These are phyloP conservation scores for Nematopogon swammerdamellus DNA, from an alignment of 2,888 invertebrate genomes.

Conservation along the genomic window DNA sequence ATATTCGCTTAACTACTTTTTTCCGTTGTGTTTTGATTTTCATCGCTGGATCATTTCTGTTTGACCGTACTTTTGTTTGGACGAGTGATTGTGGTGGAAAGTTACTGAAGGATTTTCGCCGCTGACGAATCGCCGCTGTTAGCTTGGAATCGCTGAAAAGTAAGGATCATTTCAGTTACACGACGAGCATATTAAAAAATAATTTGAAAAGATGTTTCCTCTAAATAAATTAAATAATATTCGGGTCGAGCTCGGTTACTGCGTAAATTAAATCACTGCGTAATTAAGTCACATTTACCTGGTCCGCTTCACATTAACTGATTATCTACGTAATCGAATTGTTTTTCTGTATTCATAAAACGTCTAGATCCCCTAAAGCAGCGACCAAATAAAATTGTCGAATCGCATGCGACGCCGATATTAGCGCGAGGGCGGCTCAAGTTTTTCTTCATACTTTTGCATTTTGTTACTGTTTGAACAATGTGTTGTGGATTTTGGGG, in stretches of 20 bases:
- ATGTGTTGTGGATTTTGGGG: not conserved
- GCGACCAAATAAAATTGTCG: constrained; percentile 42
- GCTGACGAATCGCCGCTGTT: too few relatives aligned
- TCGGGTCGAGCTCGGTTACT: too few relatives aligned
- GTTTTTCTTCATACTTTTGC: constrained; percentile 18
- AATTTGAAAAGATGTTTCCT: too few relatives aligned
- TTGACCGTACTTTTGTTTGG: too few relatives aligned
- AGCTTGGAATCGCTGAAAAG: too few relatives aligned
- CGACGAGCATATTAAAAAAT: too few relatives aligned
- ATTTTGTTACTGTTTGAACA: not conserved
- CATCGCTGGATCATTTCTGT: not conserved
- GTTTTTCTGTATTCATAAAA: not conserved
- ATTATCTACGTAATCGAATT: not conserved
- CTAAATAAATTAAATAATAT: too few relatives aligned
- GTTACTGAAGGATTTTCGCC: too few relatives aligned
- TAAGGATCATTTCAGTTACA: too few relatives aligned
- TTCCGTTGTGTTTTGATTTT: not conserved
- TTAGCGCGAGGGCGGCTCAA: constrained; percentile 41
- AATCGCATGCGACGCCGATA: constrained; percentile 50
- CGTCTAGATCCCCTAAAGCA: not conserved
- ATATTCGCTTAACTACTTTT: not conserved
- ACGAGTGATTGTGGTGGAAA: too few relatives aligned
- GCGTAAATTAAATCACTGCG: too few relatives aligned
- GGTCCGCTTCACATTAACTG: not conserved
- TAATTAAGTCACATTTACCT: not conserved